Evolutionary conservation across 2,888 invertebrate genomes (phyloP).

Genomic region (Ophion costatus): DNA sequence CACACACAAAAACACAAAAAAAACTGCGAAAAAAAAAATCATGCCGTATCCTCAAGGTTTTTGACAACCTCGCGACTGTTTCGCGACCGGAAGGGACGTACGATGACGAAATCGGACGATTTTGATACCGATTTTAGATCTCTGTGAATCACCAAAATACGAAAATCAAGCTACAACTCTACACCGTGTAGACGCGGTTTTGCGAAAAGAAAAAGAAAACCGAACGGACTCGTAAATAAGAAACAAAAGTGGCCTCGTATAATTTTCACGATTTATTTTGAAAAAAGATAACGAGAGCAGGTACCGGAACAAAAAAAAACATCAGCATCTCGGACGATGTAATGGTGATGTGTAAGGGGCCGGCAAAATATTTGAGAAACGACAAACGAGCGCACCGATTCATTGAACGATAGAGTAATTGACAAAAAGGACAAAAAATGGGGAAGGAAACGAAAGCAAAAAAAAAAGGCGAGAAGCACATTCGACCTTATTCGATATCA

Average conservation of each 20-base stretch:
- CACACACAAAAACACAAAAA: conserved; percentile 1
- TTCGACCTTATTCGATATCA: conserved; percentile 70
- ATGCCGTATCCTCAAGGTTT: too few relatives aligned
- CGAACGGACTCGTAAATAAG: conserved; percentile 33
- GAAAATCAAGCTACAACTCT: background rate
- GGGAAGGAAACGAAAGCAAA: background rate
- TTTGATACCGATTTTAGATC: too few relatives aligned
- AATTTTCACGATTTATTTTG: conserved; percentile 28
- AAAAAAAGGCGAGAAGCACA: conserved; percentile 54
- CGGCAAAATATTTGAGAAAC: conserved; percentile 30
- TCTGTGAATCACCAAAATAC: background rate
- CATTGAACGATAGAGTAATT: conserved; percentile 8
- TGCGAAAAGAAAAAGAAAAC: conserved; percentile 32
- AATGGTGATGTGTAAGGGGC: too few relatives aligned
- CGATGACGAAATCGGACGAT: too few relatives aligned
- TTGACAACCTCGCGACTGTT: too few relatives aligned
- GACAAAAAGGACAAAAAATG: conserved; percentile 9
- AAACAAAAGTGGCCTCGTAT: conserved; percentile 63
- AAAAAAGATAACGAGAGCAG: conserved; percentile 32
- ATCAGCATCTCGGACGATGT: conserved; percentile 1
- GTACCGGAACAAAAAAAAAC: conserved; percentile 31
- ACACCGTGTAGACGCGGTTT: conserved; percentile 26
- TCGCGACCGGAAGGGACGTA: too few relatives aligned
- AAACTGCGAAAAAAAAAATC: conserved; percentile 26
- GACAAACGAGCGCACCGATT: conserved; percentile 32